Conservation (phyloP, 2,888 invertebrate species). For the Xestia sexstrigata region DNA sequence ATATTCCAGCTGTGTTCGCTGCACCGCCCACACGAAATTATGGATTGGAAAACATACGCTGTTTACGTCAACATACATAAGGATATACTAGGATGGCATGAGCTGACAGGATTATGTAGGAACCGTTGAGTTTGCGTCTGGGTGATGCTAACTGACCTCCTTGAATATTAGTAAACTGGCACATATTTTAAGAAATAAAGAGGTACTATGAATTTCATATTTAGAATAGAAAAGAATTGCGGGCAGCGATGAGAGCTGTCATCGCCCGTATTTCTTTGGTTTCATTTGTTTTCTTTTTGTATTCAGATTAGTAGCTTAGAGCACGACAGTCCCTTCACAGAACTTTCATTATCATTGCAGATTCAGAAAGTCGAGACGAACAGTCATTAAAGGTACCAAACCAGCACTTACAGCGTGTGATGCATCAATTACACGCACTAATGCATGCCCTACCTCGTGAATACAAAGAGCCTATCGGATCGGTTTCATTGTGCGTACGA, state of each 20-base stretch:
- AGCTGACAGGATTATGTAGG: conserved; percentile 23
- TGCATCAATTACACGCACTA: conserved; percentile 82
- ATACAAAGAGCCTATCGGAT: conserved; percentile 82
- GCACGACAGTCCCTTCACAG: conserved; percentile 1
- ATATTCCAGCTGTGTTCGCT: conserved; percentile 51
- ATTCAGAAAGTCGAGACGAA: conserved; percentile 58
- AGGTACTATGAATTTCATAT: not conserved
- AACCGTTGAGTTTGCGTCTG: not conserved
- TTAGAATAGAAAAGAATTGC: not conserved
- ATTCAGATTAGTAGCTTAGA: not conserved
- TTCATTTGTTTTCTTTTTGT: not conserved
- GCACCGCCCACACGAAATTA: conserved; percentile 53
- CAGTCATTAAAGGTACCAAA: conserved; percentile 54
- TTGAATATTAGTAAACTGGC: not conserved
- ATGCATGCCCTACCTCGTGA: conserved; percentile 83
- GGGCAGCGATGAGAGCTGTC: not conserved
- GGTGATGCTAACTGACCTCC: not conserved
- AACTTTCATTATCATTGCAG: conserved; percentile 56
- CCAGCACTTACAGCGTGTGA: conserved; percentile 62
- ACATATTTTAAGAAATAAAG: not conserved
- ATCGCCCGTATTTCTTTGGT: not conserved
- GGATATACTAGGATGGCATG: conserved; percentile 13
- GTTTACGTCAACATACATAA: conserved; percentile 28
- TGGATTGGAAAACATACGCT: conserved; percentile 44
- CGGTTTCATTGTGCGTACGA: conserved; percentile 78